Evolutionary conservation across 2,888 invertebrate genomes (phyloP).

Genomic region (Melinaea menophilus): DNA sequence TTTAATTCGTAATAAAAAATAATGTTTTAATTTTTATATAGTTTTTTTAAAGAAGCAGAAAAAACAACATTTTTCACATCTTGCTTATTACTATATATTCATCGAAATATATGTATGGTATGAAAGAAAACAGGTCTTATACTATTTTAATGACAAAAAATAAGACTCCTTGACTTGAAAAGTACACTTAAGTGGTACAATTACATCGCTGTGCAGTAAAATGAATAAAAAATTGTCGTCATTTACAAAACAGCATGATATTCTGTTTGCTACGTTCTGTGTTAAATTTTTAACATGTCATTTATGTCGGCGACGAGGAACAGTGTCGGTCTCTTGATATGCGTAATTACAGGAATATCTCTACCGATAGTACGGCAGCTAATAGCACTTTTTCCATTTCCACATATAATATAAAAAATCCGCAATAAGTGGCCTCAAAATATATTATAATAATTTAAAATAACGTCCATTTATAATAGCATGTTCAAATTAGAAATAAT

Average conservation of each 20-base stretch:
- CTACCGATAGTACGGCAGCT: not conserved
- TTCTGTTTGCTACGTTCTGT: constrained; percentile 12
- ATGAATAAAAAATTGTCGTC: constrained; percentile 28
- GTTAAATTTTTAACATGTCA: constrained; percentile 23
- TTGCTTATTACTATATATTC: not conserved
- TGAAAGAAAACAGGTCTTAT: not conserved
- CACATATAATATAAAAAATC: not conserved
- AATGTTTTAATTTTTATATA: no score
- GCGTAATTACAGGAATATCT: not conserved
- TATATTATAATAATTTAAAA: no score
- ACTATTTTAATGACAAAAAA: constrained; percentile 24
- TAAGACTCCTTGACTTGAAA: constrained; percentile 15
- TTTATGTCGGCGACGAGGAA: constrained; percentile 7
- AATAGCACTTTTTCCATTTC: not conserved
- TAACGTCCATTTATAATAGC: no score
- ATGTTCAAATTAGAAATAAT: no score
- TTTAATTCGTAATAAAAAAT: no score
- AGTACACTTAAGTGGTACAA: constrained; percentile 25
- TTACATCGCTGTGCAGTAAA: constrained; percentile 18
- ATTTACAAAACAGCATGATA: constrained; percentile 21
- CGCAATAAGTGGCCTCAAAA: no score
- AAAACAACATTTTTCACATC: no score
- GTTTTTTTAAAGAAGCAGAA: no score
- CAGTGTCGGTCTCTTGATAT: constrained; percentile 1
- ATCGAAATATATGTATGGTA: not conserved